Percentiles rank a stretch among this genome's conserved stretches.
Evolutionary conservation across 2,888 invertebrate species (phyloP).

Genomic region (Stenichneumon culpator): DNA sequence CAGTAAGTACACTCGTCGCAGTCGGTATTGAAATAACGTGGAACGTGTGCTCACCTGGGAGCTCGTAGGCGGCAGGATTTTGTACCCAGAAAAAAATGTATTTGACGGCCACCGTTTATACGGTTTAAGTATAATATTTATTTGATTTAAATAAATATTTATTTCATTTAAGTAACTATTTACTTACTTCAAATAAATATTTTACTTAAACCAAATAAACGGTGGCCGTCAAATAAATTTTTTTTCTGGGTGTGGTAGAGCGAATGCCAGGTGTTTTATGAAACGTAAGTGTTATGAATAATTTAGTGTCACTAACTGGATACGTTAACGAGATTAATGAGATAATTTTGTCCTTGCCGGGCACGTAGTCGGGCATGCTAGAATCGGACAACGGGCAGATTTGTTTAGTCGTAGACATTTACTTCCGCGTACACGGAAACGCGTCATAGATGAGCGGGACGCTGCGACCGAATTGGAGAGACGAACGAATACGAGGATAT

Average conservation of each 20-base stretch:
- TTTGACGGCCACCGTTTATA: too few species aligned
- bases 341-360: background rate
- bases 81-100: too few species aligned
- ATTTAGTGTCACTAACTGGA: background rate
- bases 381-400: background rate
- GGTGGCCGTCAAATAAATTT: too few species aligned
- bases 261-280: background rate
- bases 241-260: too few species aligned
- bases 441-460: background rate
- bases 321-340: background rate
- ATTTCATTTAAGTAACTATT: too few species aligned
- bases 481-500: background rate
- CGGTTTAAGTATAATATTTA: too few species aligned
- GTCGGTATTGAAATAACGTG: background rate
- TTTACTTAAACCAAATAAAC: too few species aligned
- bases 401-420: background rate
- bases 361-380: background rate
- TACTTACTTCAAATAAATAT: too few species aligned
- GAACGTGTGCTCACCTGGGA: background rate
- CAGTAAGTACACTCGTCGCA: background rate
- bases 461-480: background rate
- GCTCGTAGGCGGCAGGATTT: background rate
- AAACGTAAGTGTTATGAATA: background rate
- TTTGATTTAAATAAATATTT: too few species aligned
- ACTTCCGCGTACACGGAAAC: background rate